Percentiles rank a stretch among this genome's conserved stretches.
Evolutionary conservation across 2,113 vertebrate species (phyloP).

Genomic region (Lanius collurio): DNA sequence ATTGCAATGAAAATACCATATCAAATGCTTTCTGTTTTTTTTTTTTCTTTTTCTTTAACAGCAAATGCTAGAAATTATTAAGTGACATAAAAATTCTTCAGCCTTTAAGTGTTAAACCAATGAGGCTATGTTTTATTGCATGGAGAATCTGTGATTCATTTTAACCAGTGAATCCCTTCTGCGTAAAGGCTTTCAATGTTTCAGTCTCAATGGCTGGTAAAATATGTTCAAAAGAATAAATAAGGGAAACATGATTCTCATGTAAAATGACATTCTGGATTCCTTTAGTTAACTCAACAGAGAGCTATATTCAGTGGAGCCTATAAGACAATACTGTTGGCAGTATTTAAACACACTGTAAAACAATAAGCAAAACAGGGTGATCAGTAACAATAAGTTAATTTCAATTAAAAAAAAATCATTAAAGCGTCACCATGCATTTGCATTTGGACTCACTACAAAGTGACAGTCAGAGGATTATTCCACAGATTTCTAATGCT

Average conservation of each 20-base stretch:
- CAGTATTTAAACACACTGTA: conserved; percentile 9
- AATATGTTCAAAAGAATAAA: conserved; percentile 72
- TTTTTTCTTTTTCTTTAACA: conserved; percentile 47
- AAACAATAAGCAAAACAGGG: conserved; percentile 44
- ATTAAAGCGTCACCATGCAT: conserved; percentile 39
- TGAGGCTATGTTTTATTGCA: conserved; percentile 41
- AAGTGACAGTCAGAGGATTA: conserved; percentile 74
- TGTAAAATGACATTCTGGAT: conserved; percentile 36
- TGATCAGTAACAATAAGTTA: conserved; percentile 61
- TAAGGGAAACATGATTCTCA: conserved; percentile 58
- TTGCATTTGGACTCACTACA: conserved; percentile 61
- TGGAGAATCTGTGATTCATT: conserved; percentile 29
- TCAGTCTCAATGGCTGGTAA: conserved; percentile 63
- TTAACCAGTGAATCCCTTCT: conserved; percentile 45
- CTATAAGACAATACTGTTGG: conserved; percentile 42
- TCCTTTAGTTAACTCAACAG: conserved; percentile 51
- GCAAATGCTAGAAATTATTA: conserved; percentile 62
- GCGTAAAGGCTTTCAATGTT: conserved; percentile 61
- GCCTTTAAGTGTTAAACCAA: conserved; percentile 35
- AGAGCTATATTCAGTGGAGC: conserved; percentile 30
- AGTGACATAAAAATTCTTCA: conserved; percentile 34
- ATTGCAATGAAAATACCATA: background rate
- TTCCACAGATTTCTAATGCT: conserved; percentile 76
- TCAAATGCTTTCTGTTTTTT: background rate
- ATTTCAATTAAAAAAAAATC: conserved; percentile 64